These are phyloP conservation scores for Escarpia spicata DNA, from an alignment of 2,888 invertebrate genomes.

Conservation along the genomic window DNA sequence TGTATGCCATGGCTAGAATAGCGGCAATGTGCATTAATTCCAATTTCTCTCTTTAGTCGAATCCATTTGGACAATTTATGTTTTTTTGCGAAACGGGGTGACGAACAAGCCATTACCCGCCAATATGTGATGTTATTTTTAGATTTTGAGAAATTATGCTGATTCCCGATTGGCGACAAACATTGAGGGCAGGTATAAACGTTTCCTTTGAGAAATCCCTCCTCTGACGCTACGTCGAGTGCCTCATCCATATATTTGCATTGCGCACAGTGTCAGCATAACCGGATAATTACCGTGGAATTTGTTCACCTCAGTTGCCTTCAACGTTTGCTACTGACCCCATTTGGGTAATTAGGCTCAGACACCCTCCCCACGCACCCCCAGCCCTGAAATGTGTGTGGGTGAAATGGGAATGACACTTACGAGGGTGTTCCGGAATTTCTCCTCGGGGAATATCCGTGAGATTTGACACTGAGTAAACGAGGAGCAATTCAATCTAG, in stretches of 20 bases:
- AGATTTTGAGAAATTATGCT: too few species aligned
- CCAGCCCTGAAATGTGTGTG: not conserved
- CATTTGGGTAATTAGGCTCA: not conserved
- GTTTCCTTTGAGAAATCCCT: too few species aligned
- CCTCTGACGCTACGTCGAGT: too few species aligned
- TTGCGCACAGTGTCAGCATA: not conserved
- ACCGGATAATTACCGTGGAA: not conserved
- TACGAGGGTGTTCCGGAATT: not conserved
- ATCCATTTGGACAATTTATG: too few species aligned
- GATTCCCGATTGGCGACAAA: too few species aligned
- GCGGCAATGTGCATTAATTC: too few species aligned
- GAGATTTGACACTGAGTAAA: not conserved
- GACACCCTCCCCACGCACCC: not conserved
- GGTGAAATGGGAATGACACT: not conserved
- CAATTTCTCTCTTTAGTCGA: too few species aligned
- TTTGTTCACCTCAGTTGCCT: not conserved
- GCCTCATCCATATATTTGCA: not conserved
- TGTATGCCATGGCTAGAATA: too few species aligned
- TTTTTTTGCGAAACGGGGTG: too few species aligned
- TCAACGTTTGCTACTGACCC: not conserved
- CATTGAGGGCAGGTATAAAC: too few species aligned
- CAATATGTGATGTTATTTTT: too few species aligned
- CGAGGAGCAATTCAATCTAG: not conserved
- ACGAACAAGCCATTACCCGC: too few species aligned
- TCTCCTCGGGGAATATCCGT: not conserved